These are phyloP conservation scores for Macquaria australasica DNA, from an alignment of 2,113 vertebrate genomes.

Conservation along the genomic window DNA sequence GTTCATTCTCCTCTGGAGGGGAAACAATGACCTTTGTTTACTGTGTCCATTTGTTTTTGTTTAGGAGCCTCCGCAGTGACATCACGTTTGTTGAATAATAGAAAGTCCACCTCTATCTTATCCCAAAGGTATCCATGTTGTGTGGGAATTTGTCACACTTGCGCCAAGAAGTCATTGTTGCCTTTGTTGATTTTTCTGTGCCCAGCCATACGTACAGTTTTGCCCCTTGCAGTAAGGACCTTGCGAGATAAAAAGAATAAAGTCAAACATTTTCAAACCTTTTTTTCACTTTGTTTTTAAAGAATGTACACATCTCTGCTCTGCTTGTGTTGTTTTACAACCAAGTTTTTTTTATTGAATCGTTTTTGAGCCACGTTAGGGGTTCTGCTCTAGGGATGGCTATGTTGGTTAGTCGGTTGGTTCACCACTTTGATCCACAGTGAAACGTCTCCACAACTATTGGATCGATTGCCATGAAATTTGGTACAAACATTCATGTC, in stretches of 20 bases:
- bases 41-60: slow-evolving; percentile 44
- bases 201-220: slow-evolving; percentile 82
- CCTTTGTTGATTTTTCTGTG: slow-evolving; percentile 74
- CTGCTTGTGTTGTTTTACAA: background rate
- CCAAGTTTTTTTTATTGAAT: background rate
- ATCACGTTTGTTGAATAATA: slow-evolving; percentile 29
- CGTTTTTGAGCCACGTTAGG: background rate
- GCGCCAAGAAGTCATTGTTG: slow-evolving; percentile 83
- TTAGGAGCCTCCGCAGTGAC: slow-evolving; percentile 28
- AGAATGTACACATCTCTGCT: background rate
- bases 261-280: slow-evolving; percentile 74
- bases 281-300: slow-evolving; percentile 9
- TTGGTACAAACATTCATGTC: background rate
- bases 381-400: background rate
- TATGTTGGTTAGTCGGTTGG: background rate
- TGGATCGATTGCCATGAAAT: background rate
- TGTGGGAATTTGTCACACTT: slow-evolving; percentile 64
- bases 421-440: background rate
- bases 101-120: slow-evolving; percentile 62
- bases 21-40: slow-evolving; percentile 28
- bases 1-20: slow-evolving; percentile 15
- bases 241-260: slow-evolving; percentile 71
- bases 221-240: slow-evolving; percentile 71
- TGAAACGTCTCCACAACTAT: background rate
- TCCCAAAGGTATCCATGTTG: slow-evolving; percentile 78